Evolutionary conservation across 2,113 vertebrate genomes (phyloP).

Genomic region (Calyptomena viridis): DNA sequence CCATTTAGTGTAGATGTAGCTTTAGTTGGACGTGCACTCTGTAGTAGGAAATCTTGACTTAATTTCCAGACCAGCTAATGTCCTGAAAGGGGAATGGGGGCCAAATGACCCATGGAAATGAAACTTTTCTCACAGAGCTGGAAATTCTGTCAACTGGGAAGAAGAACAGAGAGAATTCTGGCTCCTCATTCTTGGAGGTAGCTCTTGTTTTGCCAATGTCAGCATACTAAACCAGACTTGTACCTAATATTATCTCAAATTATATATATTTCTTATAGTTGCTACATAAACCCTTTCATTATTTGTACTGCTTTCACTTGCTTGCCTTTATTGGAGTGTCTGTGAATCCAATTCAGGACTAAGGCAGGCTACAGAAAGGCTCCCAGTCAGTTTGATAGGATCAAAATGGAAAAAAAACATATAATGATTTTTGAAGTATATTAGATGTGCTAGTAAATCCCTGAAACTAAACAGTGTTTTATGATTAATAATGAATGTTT

Average conservation of each 20-base stretch:
- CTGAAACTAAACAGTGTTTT: background rate
- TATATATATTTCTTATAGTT: background rate
- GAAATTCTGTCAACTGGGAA: background rate
- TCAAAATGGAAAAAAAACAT: background rate
- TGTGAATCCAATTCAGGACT: background rate
- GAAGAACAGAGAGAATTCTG: background rate
- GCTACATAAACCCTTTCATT: background rate
- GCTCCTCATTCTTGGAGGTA: background rate
- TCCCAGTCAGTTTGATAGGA: background rate
- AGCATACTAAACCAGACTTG: background rate
- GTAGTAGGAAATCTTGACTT: background rate
- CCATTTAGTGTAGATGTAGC: background rate
- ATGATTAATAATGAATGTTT: background rate
- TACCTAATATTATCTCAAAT: background rate
- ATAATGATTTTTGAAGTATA: background rate
- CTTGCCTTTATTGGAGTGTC: background rate
- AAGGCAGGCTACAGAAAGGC: background rate
- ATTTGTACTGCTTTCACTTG: background rate
- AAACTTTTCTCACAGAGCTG: background rate
- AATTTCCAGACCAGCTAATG: background rate
- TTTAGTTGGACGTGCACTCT: background rate
- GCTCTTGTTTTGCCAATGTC: background rate
- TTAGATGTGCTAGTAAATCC: background rate
- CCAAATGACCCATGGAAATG: rapidly evolving
- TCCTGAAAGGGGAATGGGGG: background rate